Evolutionary conservation across 2,113 vertebrate species (phyloP).

Genomic region (Labeo catla): DNA sequence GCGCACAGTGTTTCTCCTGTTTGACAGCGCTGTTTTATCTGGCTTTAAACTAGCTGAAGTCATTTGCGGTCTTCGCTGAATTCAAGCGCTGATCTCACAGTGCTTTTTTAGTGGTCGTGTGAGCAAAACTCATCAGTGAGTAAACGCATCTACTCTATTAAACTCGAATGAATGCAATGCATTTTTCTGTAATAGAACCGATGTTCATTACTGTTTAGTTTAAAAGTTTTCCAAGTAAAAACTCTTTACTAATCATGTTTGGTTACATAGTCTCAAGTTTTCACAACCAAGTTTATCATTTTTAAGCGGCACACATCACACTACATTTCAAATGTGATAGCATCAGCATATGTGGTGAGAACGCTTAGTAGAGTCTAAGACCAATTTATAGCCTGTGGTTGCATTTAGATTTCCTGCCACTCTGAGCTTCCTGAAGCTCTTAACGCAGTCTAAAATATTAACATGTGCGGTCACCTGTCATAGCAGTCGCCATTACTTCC

Average conservation of each 20-base stretch:
- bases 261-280: neutral
- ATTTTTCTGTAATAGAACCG: too few relatives aligned
- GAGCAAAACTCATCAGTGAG: too few relatives aligned
- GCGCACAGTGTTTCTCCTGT: too few relatives aligned
- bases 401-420: conserved; percentile 13
- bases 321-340: neutral
- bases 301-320: neutral
- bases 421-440: neutral
- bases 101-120: too few relatives aligned
- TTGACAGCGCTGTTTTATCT: too few relatives aligned
- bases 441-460: neutral
- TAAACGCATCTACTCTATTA: too few relatives aligned
- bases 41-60: too few relatives aligned
- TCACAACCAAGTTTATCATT: neutral
- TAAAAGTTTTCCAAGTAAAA: neutral
- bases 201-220: neutral
- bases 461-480: conserved; percentile 78
- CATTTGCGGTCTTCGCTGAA: too few relatives aligned
- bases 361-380: neutral
- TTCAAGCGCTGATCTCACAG: too few relatives aligned
- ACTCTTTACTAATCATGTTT: neutral
- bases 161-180: neutral
- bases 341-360: neutral
- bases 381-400: conserved; percentile 17
- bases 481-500: conserved; percentile 91